A percentile compares a stretch with the other conserved stretches of the same genome.
These are phyloP conservation scores for Tympanuchus pallidicinctus DNA, from an alignment of 2,113 vertebrate genomes.

Conservation along the genomic window DNA sequence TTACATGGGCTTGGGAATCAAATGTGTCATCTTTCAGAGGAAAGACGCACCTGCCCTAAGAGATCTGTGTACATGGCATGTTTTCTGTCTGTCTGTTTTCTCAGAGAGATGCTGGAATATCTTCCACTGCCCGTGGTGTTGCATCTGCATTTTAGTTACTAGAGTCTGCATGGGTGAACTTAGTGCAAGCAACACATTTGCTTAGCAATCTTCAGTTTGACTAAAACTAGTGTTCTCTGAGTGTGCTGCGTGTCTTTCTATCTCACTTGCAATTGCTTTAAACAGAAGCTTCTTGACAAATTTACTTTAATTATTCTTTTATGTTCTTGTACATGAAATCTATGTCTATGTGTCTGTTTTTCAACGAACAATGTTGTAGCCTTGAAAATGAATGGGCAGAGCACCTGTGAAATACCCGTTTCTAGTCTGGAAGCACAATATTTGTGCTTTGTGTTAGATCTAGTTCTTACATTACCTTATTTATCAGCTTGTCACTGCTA, in stretches of 20 bases:
- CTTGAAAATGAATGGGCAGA: not conserved
- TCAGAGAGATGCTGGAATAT: not conserved
- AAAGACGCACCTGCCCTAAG: not conserved
- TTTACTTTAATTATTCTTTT: not conserved
- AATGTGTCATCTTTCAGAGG: not conserved
- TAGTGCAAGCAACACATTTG: not conserved
- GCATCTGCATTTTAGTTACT: not conserved
- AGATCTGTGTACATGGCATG: not conserved
- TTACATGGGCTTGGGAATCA: not conserved
- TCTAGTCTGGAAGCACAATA: not conserved
- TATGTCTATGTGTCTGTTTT: not conserved
- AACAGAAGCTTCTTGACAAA: not conserved
- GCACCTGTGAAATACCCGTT: not conserved
- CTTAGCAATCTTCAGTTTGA: not conserved
- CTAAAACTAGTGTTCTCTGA: not conserved
- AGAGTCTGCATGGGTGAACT: not conserved
- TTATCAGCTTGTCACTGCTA: not conserved
- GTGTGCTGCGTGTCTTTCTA: fast-evolving
- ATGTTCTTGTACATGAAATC: not conserved
- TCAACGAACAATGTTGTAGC: not conserved
- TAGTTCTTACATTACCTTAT: not conserved
- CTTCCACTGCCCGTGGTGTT: not conserved
- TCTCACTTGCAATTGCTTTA: not conserved
- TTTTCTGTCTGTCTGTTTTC: not conserved
- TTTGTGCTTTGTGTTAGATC: not conserved